These are phyloP conservation scores for Puntigrus tetrazona DNA, from an alignment of 2,113 vertebrate genomes.

Conservation along the genomic window DNA sequence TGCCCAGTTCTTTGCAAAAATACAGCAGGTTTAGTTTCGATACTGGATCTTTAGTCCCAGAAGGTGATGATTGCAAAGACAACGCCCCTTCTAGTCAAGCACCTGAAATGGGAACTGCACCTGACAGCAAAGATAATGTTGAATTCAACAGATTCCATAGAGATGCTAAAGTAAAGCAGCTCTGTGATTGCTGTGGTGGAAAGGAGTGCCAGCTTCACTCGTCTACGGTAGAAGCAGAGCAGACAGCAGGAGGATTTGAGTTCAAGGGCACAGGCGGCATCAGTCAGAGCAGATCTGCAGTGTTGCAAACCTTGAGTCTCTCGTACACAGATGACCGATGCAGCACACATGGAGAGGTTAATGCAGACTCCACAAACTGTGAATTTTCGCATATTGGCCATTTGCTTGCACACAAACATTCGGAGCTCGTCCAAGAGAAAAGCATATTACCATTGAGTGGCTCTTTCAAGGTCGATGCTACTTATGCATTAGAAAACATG, in stretches of 20 bases:
- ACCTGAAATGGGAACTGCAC: neutral
- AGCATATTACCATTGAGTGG: neutral
- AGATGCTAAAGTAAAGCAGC: slow-evolving; percentile 6
- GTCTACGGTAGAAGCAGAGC: slow-evolving; percentile 22
- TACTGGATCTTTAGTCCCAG: slow-evolving; percentile 4
- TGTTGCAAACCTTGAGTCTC: neutral
- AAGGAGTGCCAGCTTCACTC: slow-evolving; percentile 17
- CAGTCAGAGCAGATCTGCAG: neutral
- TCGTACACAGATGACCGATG: slow-evolving; percentile 1
- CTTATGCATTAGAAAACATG: neutral
- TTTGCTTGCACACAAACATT: neutral
- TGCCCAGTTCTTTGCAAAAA: neutral
- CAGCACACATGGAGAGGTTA: neutral
- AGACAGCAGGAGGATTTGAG: slow-evolving; percentile 11
- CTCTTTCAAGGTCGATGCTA: neutral
- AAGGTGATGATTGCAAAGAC: neutral
- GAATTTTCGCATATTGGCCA: neutral
- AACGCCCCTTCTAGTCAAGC: neutral
- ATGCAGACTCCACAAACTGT: neutral
- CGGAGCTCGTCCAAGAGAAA: neutral
- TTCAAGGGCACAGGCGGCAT: slow-evolving; percentile 12
- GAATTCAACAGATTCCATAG: slow-evolving; percentile 6
- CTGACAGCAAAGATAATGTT: neutral
- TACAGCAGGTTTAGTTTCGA: neutral
- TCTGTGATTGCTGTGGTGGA: slow-evolving; percentile 4